Conservation (phyloP, 1,140 invertebrate genomes). For the Drosophila tropicalis region DNA sequence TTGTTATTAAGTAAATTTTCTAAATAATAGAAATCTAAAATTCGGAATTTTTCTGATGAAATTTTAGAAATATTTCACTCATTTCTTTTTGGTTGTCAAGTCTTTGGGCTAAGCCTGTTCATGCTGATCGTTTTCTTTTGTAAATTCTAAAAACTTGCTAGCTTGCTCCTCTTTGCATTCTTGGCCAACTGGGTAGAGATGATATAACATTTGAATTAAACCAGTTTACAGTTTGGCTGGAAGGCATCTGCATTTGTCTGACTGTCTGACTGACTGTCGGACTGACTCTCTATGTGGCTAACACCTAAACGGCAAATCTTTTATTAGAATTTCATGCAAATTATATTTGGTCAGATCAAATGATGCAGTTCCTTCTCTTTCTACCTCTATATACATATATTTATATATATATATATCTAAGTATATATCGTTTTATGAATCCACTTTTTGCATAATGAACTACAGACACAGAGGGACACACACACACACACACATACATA, state of each 20-base stretch:
- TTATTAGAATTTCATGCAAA: constrained; percentile 78
- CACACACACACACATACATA: background rate
- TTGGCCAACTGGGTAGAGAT: constrained; percentile 32
- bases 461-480: background rate
- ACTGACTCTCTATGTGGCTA: constrained; percentile 12
- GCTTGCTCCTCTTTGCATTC: background rate
- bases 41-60: no score
- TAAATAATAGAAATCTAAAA: no score
- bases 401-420: background rate
- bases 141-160: constrained; percentile 9
- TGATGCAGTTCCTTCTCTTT: constrained; percentile 12
- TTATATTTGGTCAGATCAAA: constrained; percentile 27
- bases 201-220: constrained; percentile 78
- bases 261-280: constrained; percentile 21
- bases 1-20: no score
- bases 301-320: constrained; percentile 72
- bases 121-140: constrained; percentile 8
- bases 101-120: background rate
- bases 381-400: background rate
- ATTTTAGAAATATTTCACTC: no score
- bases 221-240: constrained; percentile 54
- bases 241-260: constrained; percentile 53
- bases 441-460: constrained; percentile 60
- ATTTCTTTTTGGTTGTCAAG: background rate
- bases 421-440: constrained; percentile 39